Evolutionary conservation across 2,113 vertebrate species (phyloP).

Genomic region (Syngnathus scovelli): DNA sequence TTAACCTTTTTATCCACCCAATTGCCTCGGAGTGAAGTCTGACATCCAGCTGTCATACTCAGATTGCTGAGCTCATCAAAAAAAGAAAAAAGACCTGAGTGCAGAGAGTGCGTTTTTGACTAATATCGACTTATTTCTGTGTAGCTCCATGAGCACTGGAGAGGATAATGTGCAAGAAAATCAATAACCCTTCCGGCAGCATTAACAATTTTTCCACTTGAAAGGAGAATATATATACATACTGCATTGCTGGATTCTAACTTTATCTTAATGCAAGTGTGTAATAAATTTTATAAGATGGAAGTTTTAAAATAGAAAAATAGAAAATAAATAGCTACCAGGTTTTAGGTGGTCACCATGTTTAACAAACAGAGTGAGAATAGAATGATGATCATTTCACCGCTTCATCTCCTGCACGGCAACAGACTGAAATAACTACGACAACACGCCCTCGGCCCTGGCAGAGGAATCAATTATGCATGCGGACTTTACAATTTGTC

Average conservation of each 20-base stretch:
- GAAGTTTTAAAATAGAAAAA: neutral
- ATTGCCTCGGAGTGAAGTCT: constrained; percentile 1
- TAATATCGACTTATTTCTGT: constrained; percentile 1
- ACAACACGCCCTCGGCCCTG: constrained; percentile 3
- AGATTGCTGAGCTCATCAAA: neutral
- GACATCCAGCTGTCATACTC: neutral
- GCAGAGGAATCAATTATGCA: constrained; percentile 44
- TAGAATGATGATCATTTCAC: constrained; percentile 2
- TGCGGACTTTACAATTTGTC: constrained; percentile 43
- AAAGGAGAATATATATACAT: neutral
- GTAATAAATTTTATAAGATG: neutral
- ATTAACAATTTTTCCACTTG: constrained; percentile 1
- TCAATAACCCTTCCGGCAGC: neutral
- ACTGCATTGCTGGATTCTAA: neutral
- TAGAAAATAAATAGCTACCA: neutral
- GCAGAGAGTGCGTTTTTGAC: neutral
- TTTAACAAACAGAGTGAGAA: constrained; percentile 16
- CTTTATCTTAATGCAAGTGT: neutral
- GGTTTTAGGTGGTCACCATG: constrained; percentile 1
- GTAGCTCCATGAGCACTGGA: neutral
- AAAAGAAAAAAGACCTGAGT: neutral
- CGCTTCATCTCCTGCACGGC: constrained; percentile 10
- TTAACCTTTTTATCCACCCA: constrained; percentile 7
- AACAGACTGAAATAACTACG: constrained; percentile 16
- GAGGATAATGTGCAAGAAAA: constrained; percentile 7